These are phyloP conservation scores for Actinostola sp. DNA, from an alignment of 92 coral and sea anemone species.

Conservation along the genomic window DNA sequence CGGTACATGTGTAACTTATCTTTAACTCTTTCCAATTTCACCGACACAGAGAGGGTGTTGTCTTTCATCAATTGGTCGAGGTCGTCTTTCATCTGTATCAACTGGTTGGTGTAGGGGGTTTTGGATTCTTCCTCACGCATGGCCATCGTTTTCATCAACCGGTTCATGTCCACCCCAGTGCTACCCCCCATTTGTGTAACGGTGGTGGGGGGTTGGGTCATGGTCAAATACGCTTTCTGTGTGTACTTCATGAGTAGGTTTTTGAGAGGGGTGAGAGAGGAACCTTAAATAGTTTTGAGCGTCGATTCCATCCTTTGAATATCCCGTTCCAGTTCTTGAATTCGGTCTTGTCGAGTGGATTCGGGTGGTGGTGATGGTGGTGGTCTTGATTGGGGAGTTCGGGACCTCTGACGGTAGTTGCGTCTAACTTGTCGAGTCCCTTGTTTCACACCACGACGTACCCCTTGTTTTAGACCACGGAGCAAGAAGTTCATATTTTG, in stretches of 20 bases:
- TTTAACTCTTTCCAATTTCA: too few relatives aligned
- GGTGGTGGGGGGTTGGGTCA: background rate
- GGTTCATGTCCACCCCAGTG: background rate
- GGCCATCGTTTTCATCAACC: background rate
- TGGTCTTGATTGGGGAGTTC: too few relatives aligned
- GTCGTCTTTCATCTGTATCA: background rate
- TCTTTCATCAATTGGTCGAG: background rate
- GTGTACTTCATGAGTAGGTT: background rate
- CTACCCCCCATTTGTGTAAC: background rate
- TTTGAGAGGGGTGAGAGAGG: background rate
- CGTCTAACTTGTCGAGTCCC: background rate
- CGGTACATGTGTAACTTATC: too few relatives aligned
- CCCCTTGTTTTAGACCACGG: background rate
- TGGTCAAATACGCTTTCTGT: background rate
- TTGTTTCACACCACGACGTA: background rate
- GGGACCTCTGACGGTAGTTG: background rate
- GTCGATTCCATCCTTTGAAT: background rate
- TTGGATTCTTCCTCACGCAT: background rate
- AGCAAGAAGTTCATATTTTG: background rate
- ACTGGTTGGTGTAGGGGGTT: constrained; percentile 3
- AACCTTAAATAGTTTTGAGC: background rate
- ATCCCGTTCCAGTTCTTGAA: background rate
- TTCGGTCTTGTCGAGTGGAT: background rate
- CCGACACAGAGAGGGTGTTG: too few relatives aligned
- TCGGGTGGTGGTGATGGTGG: too few relatives aligned